Evolutionary conservation across 2,113 vertebrate species (phyloP).

Genomic region (Rhinogobius similis): DNA sequence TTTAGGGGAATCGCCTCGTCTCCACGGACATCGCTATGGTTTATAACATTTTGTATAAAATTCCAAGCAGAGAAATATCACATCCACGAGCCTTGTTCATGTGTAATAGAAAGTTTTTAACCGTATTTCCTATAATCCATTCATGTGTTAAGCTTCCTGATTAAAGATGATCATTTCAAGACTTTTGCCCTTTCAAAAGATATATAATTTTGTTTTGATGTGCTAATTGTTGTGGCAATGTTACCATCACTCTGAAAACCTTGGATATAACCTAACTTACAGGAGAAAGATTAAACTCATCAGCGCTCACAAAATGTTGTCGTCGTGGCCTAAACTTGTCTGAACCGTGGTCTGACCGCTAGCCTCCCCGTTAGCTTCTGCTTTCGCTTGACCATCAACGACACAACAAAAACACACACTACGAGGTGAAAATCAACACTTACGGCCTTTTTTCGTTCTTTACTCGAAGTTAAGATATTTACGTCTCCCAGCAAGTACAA

Average conservation of each 20-base stretch:
- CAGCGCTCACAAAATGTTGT: constrained; percentile 3
- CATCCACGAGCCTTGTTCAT: background rate
- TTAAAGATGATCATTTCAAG: no score
- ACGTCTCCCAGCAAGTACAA: background rate
- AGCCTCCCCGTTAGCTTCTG: constrained; percentile 42
- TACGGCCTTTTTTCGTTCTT: constrained; percentile 17
- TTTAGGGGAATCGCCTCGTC: no score
- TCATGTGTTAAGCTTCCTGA: no score
- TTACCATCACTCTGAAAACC: no score
- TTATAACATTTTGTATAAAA: no score
- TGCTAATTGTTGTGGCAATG: no score
- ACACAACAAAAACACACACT: constrained; percentile 17
- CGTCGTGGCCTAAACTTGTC: constrained; percentile 10
- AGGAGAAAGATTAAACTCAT: background rate
- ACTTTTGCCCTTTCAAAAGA: no score
- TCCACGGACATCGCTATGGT: no score
- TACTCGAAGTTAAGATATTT: background rate
- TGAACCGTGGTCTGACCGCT: constrained; percentile 10
- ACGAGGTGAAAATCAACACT: constrained; percentile 34
- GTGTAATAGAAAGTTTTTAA: background rate
- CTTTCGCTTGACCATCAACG: background rate
- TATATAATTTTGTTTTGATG: no score
- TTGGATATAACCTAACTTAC: no score
- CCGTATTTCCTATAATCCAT: background rate
- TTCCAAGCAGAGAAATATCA: no score